Percentiles rank a stretch among this genome's conserved stretches.
Evolutionary conservation across 2,888 invertebrate genomes (phyloP).

Genomic region (Leucophora obtusa): DNA sequence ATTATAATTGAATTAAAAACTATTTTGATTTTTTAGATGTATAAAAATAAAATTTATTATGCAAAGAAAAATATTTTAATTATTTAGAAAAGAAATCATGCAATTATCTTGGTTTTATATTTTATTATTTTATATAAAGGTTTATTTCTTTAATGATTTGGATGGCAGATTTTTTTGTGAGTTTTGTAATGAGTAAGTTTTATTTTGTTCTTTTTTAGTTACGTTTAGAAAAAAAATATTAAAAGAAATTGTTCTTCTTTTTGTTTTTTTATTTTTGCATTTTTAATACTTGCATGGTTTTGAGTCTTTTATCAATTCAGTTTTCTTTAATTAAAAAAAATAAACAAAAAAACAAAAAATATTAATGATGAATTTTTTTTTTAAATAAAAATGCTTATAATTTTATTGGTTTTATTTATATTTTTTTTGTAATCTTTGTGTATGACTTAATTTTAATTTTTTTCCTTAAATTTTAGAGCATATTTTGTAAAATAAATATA

Average conservation of each 20-base stretch:
- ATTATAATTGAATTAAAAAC: constrained; percentile 53
- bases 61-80: constrained; percentile 42
- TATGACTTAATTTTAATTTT: constrained; percentile 50
- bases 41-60: constrained; percentile 54
- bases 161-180: constrained; percentile 56
- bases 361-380: constrained; percentile 53
- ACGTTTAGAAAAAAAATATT: constrained; percentile 50
- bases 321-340: constrained; percentile 47
- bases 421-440: constrained; percentile 22
- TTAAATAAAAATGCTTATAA: constrained; percentile 65
- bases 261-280: constrained; percentile 48
- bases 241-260: constrained; percentile 49
- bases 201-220: constrained; percentile 55
- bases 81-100: constrained; percentile 45
- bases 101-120: constrained; percentile 28
- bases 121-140: constrained; percentile 6
- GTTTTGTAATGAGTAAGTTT: constrained; percentile 40
- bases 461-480: constrained; percentile 52
- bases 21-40: constrained; percentile 60
- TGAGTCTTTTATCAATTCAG: constrained; percentile 76
- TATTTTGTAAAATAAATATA: constrained; percentile 66
- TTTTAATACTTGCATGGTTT: constrained; percentile 78
- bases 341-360: constrained; percentile 12
- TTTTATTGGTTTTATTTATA: constrained; percentile 55
- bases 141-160: constrained; percentile 49